Conservation (phyloP, 2,797 vertebrate genomes). For the Danio jaintianensis region DNA sequence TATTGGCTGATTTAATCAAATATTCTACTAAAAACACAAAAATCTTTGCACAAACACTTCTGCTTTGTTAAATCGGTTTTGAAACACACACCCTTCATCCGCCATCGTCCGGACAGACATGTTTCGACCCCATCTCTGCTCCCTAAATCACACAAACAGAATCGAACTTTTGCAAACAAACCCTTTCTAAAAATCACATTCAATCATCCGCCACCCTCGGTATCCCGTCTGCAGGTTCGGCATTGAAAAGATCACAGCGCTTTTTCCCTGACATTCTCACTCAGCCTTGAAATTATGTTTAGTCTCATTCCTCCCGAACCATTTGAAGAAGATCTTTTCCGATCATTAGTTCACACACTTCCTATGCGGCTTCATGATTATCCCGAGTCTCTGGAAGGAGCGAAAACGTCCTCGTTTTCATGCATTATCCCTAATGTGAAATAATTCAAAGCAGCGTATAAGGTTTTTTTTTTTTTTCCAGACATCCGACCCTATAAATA, state of each 20-base stretch:
- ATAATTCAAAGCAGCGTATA: constrained; percentile 72
- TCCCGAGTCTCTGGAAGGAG: constrained; percentile 46
- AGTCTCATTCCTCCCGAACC: constrained; percentile 38
- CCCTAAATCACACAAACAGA: not conserved
- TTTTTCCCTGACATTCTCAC: constrained; percentile 36
- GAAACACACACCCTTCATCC: not conserved
- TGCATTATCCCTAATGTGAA: constrained; percentile 72
- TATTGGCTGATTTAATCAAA: too few relatives aligned
- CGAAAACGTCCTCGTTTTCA: constrained; percentile 58
- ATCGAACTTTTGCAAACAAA: constrained; percentile 3
- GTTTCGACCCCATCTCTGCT: not conserved
- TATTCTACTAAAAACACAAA: not conserved
- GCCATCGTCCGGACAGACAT: not conserved
- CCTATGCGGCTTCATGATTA: constrained; percentile 45
- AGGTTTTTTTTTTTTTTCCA: constrained; percentile 57
- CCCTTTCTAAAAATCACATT: constrained; percentile 23
- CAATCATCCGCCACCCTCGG: not conserved
- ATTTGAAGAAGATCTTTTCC: constrained; percentile 37
- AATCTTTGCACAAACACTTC: not conserved
- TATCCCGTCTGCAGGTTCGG: constrained; percentile 1
- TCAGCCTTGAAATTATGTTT: constrained; percentile 45
- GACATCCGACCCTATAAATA: constrained; percentile 82
- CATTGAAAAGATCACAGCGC: constrained; percentile 46
- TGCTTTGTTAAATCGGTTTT: not conserved
- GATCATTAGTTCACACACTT: constrained; percentile 51